Percentiles rank a stretch among this genome's conserved stretches.
phyloP scores from a whole-genome alignment of 2,797 vertebrate species.

The Setipinna tenuifilis region DNA sequence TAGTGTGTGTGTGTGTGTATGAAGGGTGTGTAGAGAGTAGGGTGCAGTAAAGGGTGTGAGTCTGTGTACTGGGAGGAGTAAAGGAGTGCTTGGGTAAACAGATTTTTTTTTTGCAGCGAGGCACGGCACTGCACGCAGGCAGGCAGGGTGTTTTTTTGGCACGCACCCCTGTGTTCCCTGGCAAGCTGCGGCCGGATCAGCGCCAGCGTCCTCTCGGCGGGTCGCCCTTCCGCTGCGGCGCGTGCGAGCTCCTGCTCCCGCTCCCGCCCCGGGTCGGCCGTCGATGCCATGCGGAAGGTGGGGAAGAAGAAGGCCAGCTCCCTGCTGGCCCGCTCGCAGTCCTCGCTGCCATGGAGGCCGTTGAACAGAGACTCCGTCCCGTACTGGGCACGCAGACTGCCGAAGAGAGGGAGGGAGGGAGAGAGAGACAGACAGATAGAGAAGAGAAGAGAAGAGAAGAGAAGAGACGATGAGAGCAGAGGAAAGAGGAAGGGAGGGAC shows the following conservation, averaged over 20 bases:
- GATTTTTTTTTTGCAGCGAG: not conserved
- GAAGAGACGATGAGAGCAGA: no score
- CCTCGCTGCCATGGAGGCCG: conserved; percentile 83
- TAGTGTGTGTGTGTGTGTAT: not conserved
- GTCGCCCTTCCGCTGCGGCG: conserved; percentile 66
- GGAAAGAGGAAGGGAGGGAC: not conserved
- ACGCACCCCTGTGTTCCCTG: conserved; percentile 78
- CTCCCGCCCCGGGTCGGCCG: conserved; percentile 9
- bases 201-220: conserved; percentile 78
- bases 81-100: conserved; percentile 2
- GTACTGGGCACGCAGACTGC: conserved; percentile 86
- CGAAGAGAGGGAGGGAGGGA: conserved; percentile 52
- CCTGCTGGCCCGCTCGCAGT: conserved; percentile 78
- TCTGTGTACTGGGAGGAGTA: not conserved
- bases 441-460: not conserved
- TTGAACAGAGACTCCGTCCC: conserved; percentile 84
- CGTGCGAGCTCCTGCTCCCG: conserved; percentile 49
- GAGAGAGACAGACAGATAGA: conserved; percentile 47
- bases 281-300: conserved; percentile 69
- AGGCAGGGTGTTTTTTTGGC: conserved; percentile 61
- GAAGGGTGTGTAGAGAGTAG: not conserved
- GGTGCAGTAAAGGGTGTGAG: not conserved
- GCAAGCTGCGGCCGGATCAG: conserved; percentile 77
- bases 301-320: conserved; percentile 88
- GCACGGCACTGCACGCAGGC: not conserved